Conservation (phyloP, 1,140 invertebrate genomes). For the Drosophila athabasca region DNA sequence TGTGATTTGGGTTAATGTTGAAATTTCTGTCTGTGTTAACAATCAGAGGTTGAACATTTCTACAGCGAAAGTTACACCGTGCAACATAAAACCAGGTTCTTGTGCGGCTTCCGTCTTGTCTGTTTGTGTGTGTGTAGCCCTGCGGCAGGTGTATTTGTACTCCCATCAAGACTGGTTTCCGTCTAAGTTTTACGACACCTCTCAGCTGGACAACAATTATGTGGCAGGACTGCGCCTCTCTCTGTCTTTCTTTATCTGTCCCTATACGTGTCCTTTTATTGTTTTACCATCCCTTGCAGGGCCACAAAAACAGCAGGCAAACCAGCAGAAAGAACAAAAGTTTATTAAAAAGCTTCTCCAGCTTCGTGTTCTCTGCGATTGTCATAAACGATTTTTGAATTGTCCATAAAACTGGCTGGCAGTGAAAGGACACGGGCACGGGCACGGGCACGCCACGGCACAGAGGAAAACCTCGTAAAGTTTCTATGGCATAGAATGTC, state of each 20-base stretch:
- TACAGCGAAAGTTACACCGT: conserved; percentile 62
- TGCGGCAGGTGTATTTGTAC: conserved; percentile 30
- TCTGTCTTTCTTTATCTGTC: not conserved
- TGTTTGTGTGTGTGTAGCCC: conserved; percentile 1
- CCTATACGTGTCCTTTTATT: conserved; percentile 50
- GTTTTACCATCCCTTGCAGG: conserved; percentile 44
- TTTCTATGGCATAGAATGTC: conserved; percentile 55
- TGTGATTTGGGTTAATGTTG: conserved; percentile 74
- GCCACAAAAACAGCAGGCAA: not conserved
- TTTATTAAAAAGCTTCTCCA: conserved; percentile 67
- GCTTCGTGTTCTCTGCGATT: conserved; percentile 56
- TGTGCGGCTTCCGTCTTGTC: no score
- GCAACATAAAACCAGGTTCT: not conserved
- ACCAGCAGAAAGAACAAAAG: conserved; percentile 33
- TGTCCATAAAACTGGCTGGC: conserved; percentile 71
- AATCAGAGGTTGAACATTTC: conserved; percentile 20
- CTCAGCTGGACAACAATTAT: conserved; percentile 54
- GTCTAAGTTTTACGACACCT: conserved; percentile 62
- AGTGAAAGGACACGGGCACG: conserved; percentile 13
- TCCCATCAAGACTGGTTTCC: conserved; percentile 57
- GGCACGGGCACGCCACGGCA: no score
- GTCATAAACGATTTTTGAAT: conserved; percentile 83
- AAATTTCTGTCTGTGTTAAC: conserved; percentile 19
- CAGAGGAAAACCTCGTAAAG: conserved; percentile 46
- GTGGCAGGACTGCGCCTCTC: conserved; percentile 32